These are phyloP conservation scores for Turritopsis dohrnii DNA, from an alignment of 30 jellyfish, hydroid and myxozoan species.

Conservation along the genomic window DNA sequence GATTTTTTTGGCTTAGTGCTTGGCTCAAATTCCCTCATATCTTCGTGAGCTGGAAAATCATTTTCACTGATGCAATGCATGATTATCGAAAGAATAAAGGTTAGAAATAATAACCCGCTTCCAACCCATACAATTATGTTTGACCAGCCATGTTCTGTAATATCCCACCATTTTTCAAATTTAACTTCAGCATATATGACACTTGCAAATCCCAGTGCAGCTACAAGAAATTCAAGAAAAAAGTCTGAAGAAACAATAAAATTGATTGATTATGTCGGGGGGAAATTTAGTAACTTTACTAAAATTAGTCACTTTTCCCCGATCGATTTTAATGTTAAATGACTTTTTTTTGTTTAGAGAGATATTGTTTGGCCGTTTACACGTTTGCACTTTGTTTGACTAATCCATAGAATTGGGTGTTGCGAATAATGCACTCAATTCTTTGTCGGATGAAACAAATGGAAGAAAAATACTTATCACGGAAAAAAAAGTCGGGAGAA, in stretches of 20 bases:
- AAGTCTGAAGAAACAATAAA: background rate
- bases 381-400: no score
- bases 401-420: no score
- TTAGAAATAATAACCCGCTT: background rate
- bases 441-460: no score
- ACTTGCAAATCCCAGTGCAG: slow-evolving; percentile 7
- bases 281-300: no score
- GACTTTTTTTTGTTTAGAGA: no score
- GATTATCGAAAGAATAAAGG: slow-evolving; percentile 5
- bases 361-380: no score
- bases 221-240: background rate
- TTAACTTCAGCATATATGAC: slow-evolving; percentile 20
- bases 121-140: slow-evolving; percentile 29
- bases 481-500: no score
- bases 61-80: slow-evolving; percentile 8
- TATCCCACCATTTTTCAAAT: slow-evolving; percentile 13
- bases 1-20: background rate
- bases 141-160: slow-evolving; percentile 27
- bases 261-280: background rate
- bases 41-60: background rate
- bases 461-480: no score
- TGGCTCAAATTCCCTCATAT: background rate
- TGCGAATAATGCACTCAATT: no score
- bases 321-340: no score
- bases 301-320: no score